phyloP scores from a whole-genome alignment of 2,888 invertebrate species.

The Oscheius sp. region DNA sequence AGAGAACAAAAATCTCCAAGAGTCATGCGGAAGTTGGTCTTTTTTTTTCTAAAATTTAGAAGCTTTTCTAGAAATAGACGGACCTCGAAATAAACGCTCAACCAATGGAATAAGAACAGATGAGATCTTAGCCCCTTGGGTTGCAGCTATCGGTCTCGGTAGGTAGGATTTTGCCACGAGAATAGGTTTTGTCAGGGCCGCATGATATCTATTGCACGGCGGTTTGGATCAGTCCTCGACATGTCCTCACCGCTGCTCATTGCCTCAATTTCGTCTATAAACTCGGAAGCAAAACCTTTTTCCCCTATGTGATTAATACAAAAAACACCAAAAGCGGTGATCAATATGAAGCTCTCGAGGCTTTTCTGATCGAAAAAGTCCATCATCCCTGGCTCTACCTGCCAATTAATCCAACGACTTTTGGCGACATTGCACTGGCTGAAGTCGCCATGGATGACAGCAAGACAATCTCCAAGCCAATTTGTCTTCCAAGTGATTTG shows the following conservation, averaged over 20 bases:
- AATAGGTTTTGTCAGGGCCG: not conserved
- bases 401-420: not conserved
- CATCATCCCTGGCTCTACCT: not conserved
- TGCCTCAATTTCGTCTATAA: slow-evolving; percentile 11
- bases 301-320: slow-evolving; percentile 8
- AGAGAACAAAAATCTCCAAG: too few relatives aligned
- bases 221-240: slow-evolving; percentile 8
- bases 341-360: not conserved
- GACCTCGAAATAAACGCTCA: not conserved
- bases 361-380: not conserved
- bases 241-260: slow-evolving; percentile 6
- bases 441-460: not conserved
- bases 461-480: not conserved
- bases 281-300: not conserved
- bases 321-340: not conserved
- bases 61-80: too few relatives aligned
- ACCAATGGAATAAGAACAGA: slow-evolving; percentile 1
- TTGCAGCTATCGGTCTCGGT: slow-evolving; percentile 13
- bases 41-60: too few relatives aligned
- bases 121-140: not conserved
- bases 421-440: slow-evolving; percentile 3
- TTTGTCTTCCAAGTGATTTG: not conserved
- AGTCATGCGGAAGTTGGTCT: too few relatives aligned
- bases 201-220: not conserved
- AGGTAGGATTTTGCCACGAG: not conserved